Base-by-base conservation (phyloP, 2,888 invertebrate genomes). In the Unio delphinus region DNA sequence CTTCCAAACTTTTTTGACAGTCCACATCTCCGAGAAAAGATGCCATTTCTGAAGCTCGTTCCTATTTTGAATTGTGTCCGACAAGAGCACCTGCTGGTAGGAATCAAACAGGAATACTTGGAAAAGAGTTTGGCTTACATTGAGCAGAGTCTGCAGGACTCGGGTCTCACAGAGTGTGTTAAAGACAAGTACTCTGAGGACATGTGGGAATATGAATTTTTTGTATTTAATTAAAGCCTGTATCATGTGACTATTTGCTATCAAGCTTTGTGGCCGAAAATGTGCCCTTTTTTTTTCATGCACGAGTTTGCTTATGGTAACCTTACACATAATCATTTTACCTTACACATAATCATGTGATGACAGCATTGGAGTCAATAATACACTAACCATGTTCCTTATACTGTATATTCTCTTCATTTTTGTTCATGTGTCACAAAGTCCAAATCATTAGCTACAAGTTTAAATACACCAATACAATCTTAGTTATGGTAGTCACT, bases 171-270 rank as follows among this genome's bases (percentile, higher is more conserved):
- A 23, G 72, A 76, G 17, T 81, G 79, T 69, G 67, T 85, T 17
- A 80, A 80, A 55, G 76, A 76, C 1, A 80, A 83, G 18, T 85
- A 80, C 75, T 85, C 84, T 5, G 55, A 70, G 3, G 83, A 86
- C 61, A 84, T 85, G 83, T 85, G 84, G 85, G 85, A 86, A 64
- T 85, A 83, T 69, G 85, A 86, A 66, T 85, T 85, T 73, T 86
- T 86, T 74, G 72, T 84, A 23, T 84, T 80, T 74, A 72, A 72
- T 62, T 79, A 60, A 64, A 26, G 18, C 23, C 54, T 60, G 60
- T 23, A 26, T 18, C 60, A 26, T 28, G 45, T 45, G 45, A 45
- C 45, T 45, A 45, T 45, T 45, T 45, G 45, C 45, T 45, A 45
- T 45, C 45, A 11, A 45, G 15, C 8, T 45, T 4, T 15, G 15